Evolutionary conservation across 2,113 vertebrate species (phyloP), one percentile per base, ranked within the genome.

Genomic region (Pogonocichla stellata): DNA sequence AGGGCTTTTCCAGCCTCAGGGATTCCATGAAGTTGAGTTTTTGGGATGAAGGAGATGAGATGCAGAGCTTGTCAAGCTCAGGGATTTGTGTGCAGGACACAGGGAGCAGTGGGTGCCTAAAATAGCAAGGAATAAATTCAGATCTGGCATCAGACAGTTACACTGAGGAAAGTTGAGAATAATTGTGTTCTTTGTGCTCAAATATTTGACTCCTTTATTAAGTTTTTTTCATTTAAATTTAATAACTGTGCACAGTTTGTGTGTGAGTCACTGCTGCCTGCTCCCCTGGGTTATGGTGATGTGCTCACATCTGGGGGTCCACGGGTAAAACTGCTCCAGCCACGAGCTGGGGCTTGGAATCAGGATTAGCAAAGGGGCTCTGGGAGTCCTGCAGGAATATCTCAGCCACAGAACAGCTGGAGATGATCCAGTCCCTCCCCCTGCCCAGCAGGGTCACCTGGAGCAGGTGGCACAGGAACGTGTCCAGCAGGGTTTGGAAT

Each of bases 191-290:
- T 11, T 11, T 13, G 23, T 16, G 20, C n/a, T 80, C 58, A 77
- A 89, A 86, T 86, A 69, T 65, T 94, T 92, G 82, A 14, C 38
- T 54, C 88, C 42, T 91, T 85, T 54, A 50, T n/a, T 86, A 64
- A n/a, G 26, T 79, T 61, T 87, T 43, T 87, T 58, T 60, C 29
- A 74, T 88, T 67, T 71, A 33, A 74, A 62, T 80, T 16, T 67
- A 66, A 67, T 83, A 84, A 77, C 77, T 51, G 33, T 40, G 77
- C 43, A 4, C 1, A 8, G 67, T n/a, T 61, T 57, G 25, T 58
- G 2, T 28, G 29, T 61, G 80, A 77, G 58, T 83, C 80, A 45
- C 36, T 45, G 4, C 60, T 70, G 45, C 23, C 77, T 24, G 16
- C 8, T 92, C 69, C 69, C 66, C 8, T 8, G 40, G 80, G 80